Evolutionary conservation across 2,113 vertebrate genomes (phyloP).

Genomic region (Microtus pennsylvanicus): DNA sequence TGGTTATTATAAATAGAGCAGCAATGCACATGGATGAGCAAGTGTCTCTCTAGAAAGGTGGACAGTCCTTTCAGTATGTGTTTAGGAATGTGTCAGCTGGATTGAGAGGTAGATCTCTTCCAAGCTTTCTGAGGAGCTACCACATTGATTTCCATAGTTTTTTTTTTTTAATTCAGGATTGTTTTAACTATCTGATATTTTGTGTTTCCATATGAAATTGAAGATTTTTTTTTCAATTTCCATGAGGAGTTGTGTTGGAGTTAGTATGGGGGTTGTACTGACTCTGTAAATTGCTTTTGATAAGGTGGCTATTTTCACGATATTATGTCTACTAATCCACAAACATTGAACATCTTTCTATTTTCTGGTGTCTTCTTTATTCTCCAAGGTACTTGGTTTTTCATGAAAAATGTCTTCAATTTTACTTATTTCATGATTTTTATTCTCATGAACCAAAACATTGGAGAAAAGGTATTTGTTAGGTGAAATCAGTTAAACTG

Average conservation of each 20-base stretch:
- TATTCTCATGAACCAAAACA: not conserved
- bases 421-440: not conserved
- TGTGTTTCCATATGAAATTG: not conserved
- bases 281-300: not conserved
- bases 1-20: too few species aligned
- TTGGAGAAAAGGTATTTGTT: conserved; percentile 23
- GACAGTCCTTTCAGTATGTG: not conserved
- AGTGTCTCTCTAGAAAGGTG: not conserved
- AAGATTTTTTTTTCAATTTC: not conserved
- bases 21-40: not conserved
- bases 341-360: not conserved
- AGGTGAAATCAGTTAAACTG: not conserved
- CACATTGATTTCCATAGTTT: not conserved
- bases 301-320: not conserved
- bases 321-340: not conserved
- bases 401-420: not conserved
- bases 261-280: not conserved
- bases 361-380: not conserved
- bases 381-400: not conserved
- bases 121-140: not conserved
- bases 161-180: not conserved
- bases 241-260: not conserved
- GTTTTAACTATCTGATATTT: not conserved
- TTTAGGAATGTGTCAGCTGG: not conserved
- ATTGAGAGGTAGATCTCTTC: not conserved